Evolutionary conservation across 92 coral and sea anemone species (phyloP).

Genomic region (Epizoanthus illoricatus): DNA sequence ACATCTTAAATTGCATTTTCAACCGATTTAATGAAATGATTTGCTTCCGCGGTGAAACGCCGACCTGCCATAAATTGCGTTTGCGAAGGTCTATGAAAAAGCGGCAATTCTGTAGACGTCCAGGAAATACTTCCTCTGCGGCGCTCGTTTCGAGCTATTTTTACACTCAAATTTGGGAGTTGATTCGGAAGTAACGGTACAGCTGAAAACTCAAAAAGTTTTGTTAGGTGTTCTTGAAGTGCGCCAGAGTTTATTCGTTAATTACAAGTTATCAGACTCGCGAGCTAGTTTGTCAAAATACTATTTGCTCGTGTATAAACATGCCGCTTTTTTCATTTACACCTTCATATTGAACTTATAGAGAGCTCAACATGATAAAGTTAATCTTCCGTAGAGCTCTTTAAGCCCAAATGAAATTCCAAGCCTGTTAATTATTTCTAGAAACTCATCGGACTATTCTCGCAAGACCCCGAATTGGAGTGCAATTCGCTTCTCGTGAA

Average conservation of each 20-base stretch:
- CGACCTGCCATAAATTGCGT: slow-evolving; percentile 12
- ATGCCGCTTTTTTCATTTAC: slow-evolving; percentile 35
- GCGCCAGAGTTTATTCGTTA: slow-evolving; percentile 23
- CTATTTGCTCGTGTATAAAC: slow-evolving; percentile 17
- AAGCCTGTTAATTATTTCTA: not conserved
- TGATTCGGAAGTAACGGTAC: slow-evolving; percentile 1
- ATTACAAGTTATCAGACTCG: slow-evolving; percentile 29
- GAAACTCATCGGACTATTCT: not conserved
- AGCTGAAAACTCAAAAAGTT: not conserved
- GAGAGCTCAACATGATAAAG: not conserved
- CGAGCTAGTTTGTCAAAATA: slow-evolving; percentile 15
- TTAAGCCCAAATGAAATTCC: not conserved
- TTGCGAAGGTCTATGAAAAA: not conserved
- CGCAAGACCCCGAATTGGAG: not conserved
- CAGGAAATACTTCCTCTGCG: slow-evolving; percentile 1
- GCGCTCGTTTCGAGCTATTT: slow-evolving; percentile 4
- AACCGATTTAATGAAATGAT: slow-evolving; percentile 35
- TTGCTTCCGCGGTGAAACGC: slow-evolving; percentile 39
- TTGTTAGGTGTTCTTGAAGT: slow-evolving; percentile 20
- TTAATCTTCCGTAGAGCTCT: not conserved
- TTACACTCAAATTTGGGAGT: not conserved
- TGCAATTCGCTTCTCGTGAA: slow-evolving; percentile 32
- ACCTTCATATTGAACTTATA: not conserved
- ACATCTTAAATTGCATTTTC: slow-evolving; percentile 15
- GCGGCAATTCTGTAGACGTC: not conserved